Evolutionary conservation across 2,113 vertebrate species (phyloP), one percentile per base, ranked within the genome.

Genomic region (Pteropus alecto): DNA sequence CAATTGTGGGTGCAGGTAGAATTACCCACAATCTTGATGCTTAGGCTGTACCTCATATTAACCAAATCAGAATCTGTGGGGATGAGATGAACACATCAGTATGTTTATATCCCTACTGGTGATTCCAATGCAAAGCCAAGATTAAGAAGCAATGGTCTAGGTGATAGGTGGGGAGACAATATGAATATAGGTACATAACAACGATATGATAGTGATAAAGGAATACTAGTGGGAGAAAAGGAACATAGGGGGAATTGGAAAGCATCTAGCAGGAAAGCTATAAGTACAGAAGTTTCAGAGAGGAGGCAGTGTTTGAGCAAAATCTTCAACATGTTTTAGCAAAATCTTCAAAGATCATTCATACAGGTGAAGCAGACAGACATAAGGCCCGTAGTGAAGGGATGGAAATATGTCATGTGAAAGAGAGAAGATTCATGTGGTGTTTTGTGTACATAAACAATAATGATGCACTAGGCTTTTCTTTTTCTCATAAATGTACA

Each of bases 321-420:
- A 68, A 22, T 35, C 22, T 48, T 63, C 73, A 68, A 38, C 38
- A 38, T 38, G 38, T 38, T 38, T 38, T 4, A 38, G 5, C n/a
- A 88, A 94, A 70, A 33, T 35, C 33, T 56, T 51, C 54, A 58
- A 41, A 90, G 56, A 68, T 63, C 41, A 18, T 7, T 38, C 11
- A 38, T 46, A 63, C 3, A 78, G 56, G n/a, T 26, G 7, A 28
- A 46, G 77, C 3, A 13, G 12, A 38, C 13, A 61, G 43, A n/a
- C 33, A 26, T 0, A 24, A 28, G 28, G 10, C 5, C 9, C 10
- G 6, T 2, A 8, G 67, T 1, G 2, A 7, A 60, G 11, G n/a
- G 15, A 54, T 7, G 9, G 13, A 56, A 33, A 58, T 33, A 11
- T 4, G 13, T 28, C 67, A 60, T 1, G 3, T 24, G 35, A 76